phyloP scores from a whole-genome alignment of 2,113 vertebrate genomes.

The Chaetodon trifascialis region DNA sequence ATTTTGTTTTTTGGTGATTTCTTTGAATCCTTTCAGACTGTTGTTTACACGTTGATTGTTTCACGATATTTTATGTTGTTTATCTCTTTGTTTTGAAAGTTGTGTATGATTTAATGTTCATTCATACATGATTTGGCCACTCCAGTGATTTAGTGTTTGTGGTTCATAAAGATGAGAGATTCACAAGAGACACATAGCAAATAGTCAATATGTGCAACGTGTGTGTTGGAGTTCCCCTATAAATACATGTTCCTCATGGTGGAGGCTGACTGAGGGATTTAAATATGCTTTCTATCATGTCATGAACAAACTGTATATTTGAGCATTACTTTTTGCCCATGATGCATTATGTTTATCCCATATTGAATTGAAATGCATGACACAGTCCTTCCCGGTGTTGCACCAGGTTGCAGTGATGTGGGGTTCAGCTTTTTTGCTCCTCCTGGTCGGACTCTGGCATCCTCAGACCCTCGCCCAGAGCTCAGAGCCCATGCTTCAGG shows the following conservation, averaged over 20 bases:
- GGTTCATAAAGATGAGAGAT: neutral
- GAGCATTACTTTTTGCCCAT: too few relatives aligned
- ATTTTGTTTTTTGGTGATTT: neutral
- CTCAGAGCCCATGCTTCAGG: constrained; percentile 87
- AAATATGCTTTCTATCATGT: neutral
- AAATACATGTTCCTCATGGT: neutral
- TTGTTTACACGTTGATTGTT: neutral
- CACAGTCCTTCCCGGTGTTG: neutral
- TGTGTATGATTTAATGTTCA: neutral
- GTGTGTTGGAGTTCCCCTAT: neutral
- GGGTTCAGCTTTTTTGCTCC: constrained; percentile 74
- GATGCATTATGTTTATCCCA: neutral
- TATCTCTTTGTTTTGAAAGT: neutral
- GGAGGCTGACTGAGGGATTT: neutral
- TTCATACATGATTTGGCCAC: neutral
- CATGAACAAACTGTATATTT: neutral
- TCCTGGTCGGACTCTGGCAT: constrained; percentile 76
- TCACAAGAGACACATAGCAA: neutral
- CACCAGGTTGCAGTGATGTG: constrained; percentile 76
- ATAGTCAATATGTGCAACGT: neutral
- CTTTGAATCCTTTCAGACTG: too few relatives aligned
- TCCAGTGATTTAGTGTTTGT: neutral
- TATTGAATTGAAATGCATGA: neutral
- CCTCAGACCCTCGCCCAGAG: constrained; percentile 79
- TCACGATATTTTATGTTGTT: neutral